phyloP scores from a whole-genome alignment of 2,797 vertebrate species.

The Meda fulgida region DNA sequence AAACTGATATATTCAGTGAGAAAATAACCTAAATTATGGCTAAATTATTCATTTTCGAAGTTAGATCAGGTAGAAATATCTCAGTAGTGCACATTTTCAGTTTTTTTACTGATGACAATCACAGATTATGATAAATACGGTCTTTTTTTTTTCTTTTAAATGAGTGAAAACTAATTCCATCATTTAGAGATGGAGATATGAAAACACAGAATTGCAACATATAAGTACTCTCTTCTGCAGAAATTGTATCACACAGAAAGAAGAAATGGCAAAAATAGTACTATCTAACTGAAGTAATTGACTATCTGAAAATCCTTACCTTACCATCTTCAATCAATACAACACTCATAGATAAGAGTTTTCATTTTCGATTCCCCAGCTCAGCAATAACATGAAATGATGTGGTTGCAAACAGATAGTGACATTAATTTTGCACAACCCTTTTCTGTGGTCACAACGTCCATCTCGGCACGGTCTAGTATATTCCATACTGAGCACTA shows the following conservation, averaged over 20 bases:
- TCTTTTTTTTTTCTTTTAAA: conserved; percentile 28
- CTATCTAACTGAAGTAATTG: conserved; percentile 59
- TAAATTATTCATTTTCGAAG: too few relatives aligned
- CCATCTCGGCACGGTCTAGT: neutral
- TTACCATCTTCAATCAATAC: conserved; percentile 57
- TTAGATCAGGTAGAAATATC: neutral
- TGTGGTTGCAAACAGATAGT: conserved; percentile 59
- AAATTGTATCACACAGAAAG: conserved; percentile 36
- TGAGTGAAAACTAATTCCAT: neutral
- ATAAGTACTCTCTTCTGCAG: conserved; percentile 21
- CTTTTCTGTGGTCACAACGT: conserved; percentile 48
- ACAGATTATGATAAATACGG: neutral
- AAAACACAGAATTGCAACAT: conserved; percentile 30
- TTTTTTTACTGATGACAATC: neutral
- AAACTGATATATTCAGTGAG: neutral
- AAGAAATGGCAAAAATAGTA: conserved; percentile 46
- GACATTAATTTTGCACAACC: conserved; percentile 55
- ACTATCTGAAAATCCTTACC: conserved; percentile 59
- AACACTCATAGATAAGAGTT: conserved; percentile 54
- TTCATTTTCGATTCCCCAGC: conserved; percentile 59
- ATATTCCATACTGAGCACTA: conserved; percentile 16
- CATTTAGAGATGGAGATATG: conserved; percentile 27
- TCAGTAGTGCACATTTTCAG: neutral
- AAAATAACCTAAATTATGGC: too few relatives aligned
- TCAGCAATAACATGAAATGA: conserved; percentile 58